These are phyloP conservation scores for Pocota personata DNA, from an alignment of 2,888 invertebrate genomes.

Conservation along the genomic window DNA sequence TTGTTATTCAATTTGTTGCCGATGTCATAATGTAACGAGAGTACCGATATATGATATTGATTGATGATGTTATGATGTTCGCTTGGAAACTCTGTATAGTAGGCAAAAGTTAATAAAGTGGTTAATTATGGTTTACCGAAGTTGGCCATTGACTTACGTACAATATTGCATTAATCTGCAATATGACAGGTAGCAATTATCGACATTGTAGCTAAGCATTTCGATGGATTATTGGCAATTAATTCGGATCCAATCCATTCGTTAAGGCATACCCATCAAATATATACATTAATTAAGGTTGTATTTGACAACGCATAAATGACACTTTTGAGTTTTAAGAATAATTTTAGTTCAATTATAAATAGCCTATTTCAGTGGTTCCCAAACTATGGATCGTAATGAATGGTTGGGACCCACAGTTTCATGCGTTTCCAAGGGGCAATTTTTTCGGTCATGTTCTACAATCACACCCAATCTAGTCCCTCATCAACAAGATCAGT, in stretches of 20 bases:
- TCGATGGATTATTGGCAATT: neutral
- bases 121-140: constrained; percentile 51
- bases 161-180: constrained; percentile 40
- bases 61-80: constrained; percentile 41
- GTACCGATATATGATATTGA: constrained; percentile 28
- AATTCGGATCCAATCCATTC: neutral
- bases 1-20: constrained; percentile 54
- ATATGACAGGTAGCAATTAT: constrained; percentile 46
- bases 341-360: neutral
- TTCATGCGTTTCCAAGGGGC: too few species aligned
- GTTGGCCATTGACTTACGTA: constrained; percentile 36
- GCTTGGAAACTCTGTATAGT: neutral
- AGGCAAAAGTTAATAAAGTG: constrained; percentile 48
- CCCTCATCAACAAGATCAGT: too few species aligned
- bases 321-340: neutral
- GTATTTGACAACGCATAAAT: neutral
- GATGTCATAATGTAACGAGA: constrained; percentile 32
- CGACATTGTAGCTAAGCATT: neutral
- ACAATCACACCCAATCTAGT: too few species aligned
- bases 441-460: too few species aligned
- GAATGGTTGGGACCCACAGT: too few species aligned
- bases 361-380: too few species aligned
- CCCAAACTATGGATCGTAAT: too few species aligned
- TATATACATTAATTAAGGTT: neutral
- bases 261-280: neutral